phyloP scores from a whole-genome alignment of 1,140 invertebrate genomes.

The Piezodorus guildinii region DNA sequence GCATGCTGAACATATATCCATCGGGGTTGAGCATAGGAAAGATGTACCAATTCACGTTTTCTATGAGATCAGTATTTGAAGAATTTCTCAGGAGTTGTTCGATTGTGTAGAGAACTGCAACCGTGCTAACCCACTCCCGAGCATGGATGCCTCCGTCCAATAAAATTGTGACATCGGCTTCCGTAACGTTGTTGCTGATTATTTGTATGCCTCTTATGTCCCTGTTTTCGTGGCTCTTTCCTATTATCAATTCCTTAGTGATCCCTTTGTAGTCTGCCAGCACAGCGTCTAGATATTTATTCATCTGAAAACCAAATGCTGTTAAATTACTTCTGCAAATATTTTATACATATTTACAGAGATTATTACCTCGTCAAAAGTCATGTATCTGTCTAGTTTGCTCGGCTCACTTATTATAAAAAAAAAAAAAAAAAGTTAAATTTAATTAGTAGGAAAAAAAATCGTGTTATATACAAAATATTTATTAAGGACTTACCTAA shows the following conservation, averaged over 20 bases:
- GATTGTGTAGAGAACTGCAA: conserved; percentile 72
- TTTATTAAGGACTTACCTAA: not conserved
- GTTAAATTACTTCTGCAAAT: no score
- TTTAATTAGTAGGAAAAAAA: not conserved
- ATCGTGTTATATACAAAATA: not conserved
- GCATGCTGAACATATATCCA: conserved; percentile 55
- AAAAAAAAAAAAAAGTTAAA: not conserved
- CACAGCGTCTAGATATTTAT: not conserved
- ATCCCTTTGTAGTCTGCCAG: not conserved
- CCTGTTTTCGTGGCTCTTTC: not conserved
- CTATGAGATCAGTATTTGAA: conserved; percentile 48
- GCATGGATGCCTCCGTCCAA: conserved; percentile 75
- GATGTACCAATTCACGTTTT: conserved; percentile 54
- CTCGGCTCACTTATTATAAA: not conserved
- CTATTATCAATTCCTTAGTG: not conserved
- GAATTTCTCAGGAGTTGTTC: conserved; percentile 64
- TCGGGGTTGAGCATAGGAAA: conserved; percentile 62
- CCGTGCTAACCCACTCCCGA: conserved; percentile 82
- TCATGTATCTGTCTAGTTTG: not conserved
- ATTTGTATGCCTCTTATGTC: not conserved
- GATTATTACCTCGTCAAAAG: not conserved
- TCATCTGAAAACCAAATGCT: not conserved
- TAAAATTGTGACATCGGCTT: conserved; percentile 41
- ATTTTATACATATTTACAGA: no score
- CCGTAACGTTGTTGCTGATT: not conserved